Evolutionary conservation across 2,888 invertebrate genomes (phyloP).

Genomic region (Zaprionus obscuricornis): DNA sequence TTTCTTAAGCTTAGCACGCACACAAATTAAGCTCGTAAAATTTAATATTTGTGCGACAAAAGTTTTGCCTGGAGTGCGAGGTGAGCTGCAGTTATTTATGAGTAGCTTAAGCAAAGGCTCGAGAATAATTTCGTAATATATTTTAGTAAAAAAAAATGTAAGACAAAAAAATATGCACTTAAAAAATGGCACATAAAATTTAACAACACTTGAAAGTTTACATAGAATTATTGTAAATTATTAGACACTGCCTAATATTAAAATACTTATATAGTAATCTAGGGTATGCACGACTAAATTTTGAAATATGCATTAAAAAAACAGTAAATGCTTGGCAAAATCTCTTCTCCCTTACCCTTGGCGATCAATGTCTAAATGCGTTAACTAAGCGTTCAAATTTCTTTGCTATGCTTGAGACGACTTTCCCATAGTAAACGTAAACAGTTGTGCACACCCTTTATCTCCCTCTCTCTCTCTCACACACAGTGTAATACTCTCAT

Average conservation of each 20-base stretch:
- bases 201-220: slow-evolving; percentile 49
- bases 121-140: slow-evolving; percentile 28
- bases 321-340: no score
- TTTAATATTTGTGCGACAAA: slow-evolving; percentile 68
- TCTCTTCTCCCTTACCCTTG: no score
- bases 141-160: slow-evolving; percentile 46
- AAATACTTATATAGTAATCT: no score
- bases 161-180: slow-evolving; percentile 25
- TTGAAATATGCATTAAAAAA: no score
- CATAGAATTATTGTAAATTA: no score
- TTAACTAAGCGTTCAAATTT: background rate
- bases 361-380: no score
- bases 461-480: no score
- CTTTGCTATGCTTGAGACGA: slow-evolving; percentile 5
- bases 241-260: no score
- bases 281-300: no score
- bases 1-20: slow-evolving; percentile 63
- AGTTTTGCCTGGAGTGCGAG: slow-evolving; percentile 48
- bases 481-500: no score
- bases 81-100: slow-evolving; percentile 69
- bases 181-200: slow-evolving; percentile 51
- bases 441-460: slow-evolving; percentile 54
- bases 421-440: slow-evolving; percentile 60
- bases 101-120: slow-evolving; percentile 30
- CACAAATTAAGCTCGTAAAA: slow-evolving; percentile 79